Percentiles rank a stretch among this genome's conserved stretches.
These are phyloP conservation scores for Psittacula cyanocephala DNA, from an alignment of 2,113 vertebrate genomes.

Conservation along the genomic window DNA sequence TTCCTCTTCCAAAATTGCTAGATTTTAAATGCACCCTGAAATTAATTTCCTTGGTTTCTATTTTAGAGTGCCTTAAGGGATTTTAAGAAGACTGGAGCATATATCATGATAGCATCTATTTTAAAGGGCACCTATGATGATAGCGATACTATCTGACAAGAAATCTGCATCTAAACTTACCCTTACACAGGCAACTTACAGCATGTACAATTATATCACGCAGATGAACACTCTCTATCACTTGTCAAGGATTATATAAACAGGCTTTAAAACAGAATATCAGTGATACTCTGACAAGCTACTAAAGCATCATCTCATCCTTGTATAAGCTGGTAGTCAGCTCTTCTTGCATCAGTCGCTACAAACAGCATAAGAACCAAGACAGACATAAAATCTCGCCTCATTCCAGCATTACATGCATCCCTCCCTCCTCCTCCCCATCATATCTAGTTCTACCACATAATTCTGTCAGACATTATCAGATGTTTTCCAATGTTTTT, in stretches of 20 bases:
- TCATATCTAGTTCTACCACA: accelerated
- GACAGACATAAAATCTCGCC: neutral
- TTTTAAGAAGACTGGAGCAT: neutral
- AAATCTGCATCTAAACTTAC: neutral
- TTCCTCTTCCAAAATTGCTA: neutral
- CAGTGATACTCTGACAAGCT: neutral
- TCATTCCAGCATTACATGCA: neutral
- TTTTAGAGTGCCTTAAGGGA: neutral
- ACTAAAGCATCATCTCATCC: neutral
- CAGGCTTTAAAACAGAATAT: neutral
- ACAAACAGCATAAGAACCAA: neutral
- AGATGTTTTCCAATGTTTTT: neutral
- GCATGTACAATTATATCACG: neutral
- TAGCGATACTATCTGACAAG: neutral
- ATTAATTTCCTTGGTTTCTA: neutral
- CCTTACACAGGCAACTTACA: neutral
- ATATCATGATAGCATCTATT: neutral
- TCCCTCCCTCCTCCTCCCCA: neutral
- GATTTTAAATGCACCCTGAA: neutral
- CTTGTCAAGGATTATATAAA: neutral
- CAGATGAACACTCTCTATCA: neutral
- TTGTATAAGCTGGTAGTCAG: neutral
- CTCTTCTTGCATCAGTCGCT: neutral
- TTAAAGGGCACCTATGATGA: neutral
- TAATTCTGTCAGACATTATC: neutral